Percentiles rank a stretch among this genome's conserved stretches.
phyloP scores from a whole-genome alignment of 2,113 vertebrate species.

The Ciconia boyciana region DNA sequence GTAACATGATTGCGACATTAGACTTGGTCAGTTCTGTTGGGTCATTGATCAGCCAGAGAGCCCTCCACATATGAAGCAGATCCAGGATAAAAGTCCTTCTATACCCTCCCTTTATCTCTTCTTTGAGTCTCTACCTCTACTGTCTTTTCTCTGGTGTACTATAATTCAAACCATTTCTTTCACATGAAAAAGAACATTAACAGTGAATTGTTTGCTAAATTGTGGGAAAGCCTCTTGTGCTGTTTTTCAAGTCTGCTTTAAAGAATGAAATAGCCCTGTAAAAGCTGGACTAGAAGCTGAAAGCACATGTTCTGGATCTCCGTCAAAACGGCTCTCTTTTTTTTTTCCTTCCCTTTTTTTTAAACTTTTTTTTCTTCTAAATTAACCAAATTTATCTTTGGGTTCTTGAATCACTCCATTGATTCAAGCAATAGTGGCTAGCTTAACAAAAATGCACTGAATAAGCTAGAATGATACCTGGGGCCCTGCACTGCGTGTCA shows the following conservation, averaged over 20 bases:
- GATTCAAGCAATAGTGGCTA: conserved; percentile 69
- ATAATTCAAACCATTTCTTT: not conserved
- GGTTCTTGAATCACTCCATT: conserved; percentile 69
- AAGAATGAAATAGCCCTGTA: not conserved
- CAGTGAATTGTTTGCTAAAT: not conserved
- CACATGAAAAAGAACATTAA: not conserved
- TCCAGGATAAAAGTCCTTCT: conserved; percentile 67
- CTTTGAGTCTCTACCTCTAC: not conserved
- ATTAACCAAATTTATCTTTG: conserved; percentile 57
- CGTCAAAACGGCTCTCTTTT: conserved; percentile 58
- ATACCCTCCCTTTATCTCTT: not conserved
- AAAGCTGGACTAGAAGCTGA: not conserved
- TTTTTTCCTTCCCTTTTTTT: not conserved
- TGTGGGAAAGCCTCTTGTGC: not conserved
- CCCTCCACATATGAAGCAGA: conserved; percentile 63
- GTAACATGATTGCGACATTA: conserved; percentile 27
- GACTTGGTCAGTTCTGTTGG: conserved; percentile 21
- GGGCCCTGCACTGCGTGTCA: conserved; percentile 19
- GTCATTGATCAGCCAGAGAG: conserved; percentile 40
- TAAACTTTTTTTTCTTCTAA: not conserved
- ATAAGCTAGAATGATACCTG: not conserved
- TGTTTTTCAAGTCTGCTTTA: not conserved
- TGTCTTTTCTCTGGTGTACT: not conserved
- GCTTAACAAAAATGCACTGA: not conserved
- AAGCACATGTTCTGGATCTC: conserved; percentile 73